phyloP scores from a whole-genome alignment of 2,113 vertebrate species.

The Cebus imitator region DNA sequence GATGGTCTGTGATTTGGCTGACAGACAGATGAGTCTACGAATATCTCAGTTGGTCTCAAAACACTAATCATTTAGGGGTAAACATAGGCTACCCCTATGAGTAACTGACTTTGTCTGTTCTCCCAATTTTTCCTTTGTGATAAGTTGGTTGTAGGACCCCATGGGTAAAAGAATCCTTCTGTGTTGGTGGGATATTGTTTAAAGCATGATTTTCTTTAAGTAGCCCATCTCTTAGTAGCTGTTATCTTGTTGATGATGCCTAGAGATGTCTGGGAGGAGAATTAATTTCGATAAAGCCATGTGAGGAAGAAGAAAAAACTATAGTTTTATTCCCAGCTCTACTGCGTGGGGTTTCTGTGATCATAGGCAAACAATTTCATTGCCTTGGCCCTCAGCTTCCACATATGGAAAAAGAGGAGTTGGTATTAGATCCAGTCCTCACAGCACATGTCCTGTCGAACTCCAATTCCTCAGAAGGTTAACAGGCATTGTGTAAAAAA shows the following conservation, averaged over 20 bases:
- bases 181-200: neutral
- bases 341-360: neutral
- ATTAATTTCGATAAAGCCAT: neutral
- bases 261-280: neutral
- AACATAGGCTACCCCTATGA: neutral
- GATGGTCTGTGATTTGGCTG: constrained; percentile 21
- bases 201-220: neutral
- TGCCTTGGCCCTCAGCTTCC: neutral
- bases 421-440: neutral
- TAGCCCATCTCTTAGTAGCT: neutral
- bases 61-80: neutral
- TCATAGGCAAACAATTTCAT: neutral
- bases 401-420: neutral
- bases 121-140: constrained; percentile 19
- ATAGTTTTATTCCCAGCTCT: neutral
- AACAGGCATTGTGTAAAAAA: neutral
- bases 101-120: neutral
- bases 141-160: neutral
- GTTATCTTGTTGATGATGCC: neutral
- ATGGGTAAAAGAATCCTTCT: neutral
- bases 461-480: neutral
- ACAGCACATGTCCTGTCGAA: neutral
- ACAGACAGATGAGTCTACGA: constrained; percentile 27
- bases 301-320: neutral
- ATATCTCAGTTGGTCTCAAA: constrained; percentile 18